Conservation (phyloP, 2,888 invertebrate genomes). For the Nomada goodeniana region DNA sequence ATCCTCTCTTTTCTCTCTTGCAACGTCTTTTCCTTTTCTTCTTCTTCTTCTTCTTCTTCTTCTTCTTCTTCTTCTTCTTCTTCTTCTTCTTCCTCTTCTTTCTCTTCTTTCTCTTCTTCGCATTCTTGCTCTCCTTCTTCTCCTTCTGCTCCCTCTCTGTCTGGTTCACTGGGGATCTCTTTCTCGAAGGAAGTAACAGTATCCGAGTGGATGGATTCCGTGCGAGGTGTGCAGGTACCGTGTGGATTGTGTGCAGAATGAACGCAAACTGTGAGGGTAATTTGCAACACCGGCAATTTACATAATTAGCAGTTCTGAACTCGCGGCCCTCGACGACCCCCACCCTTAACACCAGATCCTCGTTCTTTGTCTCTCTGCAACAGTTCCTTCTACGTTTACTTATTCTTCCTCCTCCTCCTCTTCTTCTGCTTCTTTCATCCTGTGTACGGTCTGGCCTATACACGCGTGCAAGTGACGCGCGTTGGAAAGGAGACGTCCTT, state of each 20-base stretch:
- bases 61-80: neutral
- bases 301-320: slow-evolving; percentile 84
- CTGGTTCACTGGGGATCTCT: slow-evolving; percentile 21
- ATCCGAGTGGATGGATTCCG: slow-evolving; percentile 80
- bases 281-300: slow-evolving; percentile 85
- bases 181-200: slow-evolving; percentile 78
- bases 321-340: slow-evolving; percentile 77
- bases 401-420: neutral
- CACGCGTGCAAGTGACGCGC: neutral
- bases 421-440: too few species aligned
- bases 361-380: slow-evolving; percentile 31
- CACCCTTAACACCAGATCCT: slow-evolving; percentile 44
- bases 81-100: slow-evolving; percentile 31
- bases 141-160: neutral
- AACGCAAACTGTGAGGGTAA: slow-evolving; percentile 84
- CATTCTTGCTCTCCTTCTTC: slow-evolving; percentile 18
- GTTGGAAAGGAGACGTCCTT: slow-evolving; percentile 34
- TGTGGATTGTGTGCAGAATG: slow-evolving; percentile 84
- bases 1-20: slow-evolving; percentile 30
- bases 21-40: neutral
- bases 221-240: slow-evolving; percentile 79
- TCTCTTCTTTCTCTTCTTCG: slow-evolving; percentile 37
- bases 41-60: neutral
- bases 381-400: slow-evolving; percentile 44
- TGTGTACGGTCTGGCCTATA: too few species aligned